These are phyloP conservation scores for Sarcophaga caerulescens DNA, from an alignment of 2,888 invertebrate genomes.

Conservation along the genomic window DNA sequence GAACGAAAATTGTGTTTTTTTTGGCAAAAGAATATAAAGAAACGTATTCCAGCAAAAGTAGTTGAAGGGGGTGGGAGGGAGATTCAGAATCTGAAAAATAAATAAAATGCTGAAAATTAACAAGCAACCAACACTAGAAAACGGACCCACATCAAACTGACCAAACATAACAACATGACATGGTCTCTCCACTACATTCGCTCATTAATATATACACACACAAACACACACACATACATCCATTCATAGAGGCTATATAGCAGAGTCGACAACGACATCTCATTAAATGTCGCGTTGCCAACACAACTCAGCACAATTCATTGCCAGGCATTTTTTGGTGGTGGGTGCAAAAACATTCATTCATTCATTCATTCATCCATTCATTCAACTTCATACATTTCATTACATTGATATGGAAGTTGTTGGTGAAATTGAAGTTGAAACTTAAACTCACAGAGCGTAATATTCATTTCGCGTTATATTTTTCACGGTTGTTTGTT, in stretches of 20 bases:
- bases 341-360: background rate
- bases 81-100: constrained; percentile 32
- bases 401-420: constrained; percentile 64
- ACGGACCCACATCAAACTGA: constrained; percentile 69
- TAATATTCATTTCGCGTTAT: constrained; percentile 56
- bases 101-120: constrained; percentile 65
- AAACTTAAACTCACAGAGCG: constrained; percentile 25
- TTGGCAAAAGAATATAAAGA: constrained; percentile 40
- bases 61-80: background rate
- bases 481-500: constrained; percentile 41
- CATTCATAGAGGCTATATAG: background rate
- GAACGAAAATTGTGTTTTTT: constrained; percentile 55
- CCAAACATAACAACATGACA: constrained; percentile 68
- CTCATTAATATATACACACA: constrained; percentile 31
- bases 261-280: constrained; percentile 69
- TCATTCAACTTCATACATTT: constrained; percentile 64
- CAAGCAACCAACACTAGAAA: constrained; percentile 66
- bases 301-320: constrained; percentile 49
- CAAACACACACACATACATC: background rate
- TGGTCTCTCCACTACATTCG: constrained; percentile 57
- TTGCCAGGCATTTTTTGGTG: constrained; percentile 31
- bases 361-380: no score
- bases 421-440: constrained; percentile 28
- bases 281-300: constrained; percentile 76
- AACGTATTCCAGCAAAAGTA: background rate